These are phyloP conservation scores for Anoplopoma fimbria DNA, from an alignment of 2,113 vertebrate genomes.

Conservation along the genomic window DNA sequence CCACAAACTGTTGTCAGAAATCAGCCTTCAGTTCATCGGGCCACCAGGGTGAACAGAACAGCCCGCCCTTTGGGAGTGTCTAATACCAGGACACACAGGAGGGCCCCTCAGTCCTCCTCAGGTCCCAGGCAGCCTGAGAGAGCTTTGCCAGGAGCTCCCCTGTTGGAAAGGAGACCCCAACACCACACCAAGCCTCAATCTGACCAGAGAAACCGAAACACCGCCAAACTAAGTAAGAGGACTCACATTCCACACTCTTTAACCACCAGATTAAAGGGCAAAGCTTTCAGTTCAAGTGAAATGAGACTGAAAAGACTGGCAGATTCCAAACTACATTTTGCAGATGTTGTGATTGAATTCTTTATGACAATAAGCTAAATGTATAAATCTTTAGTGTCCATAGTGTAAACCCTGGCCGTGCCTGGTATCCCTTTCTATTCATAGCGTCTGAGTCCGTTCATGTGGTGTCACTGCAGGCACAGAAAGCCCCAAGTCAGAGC, in stretches of 20 bases:
- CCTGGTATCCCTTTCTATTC: constrained; percentile 82
- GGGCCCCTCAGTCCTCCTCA: constrained; percentile 86
- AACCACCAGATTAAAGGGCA: not conserved
- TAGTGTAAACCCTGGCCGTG: constrained; percentile 82
- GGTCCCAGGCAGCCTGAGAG: constrained; percentile 86
- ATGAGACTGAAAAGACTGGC: constrained; percentile 1
- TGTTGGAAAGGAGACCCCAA: constrained; percentile 81
- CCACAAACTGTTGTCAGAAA: constrained; percentile 45
- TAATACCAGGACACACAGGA: constrained; percentile 82
- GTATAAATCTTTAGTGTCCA: constrained; percentile 67
- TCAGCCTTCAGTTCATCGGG: constrained; percentile 33
- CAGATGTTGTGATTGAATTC: not conserved
- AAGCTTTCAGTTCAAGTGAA: not conserved
- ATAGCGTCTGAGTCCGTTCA: constrained; percentile 97
- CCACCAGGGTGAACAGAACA: constrained; percentile 80
- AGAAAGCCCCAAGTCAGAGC: constrained; percentile 87
- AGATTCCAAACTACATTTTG: not conserved
- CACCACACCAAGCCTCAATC: constrained; percentile 85
- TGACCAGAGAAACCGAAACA: constrained; percentile 87
- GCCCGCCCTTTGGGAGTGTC: constrained; percentile 75
- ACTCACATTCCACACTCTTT: constrained; percentile 11
- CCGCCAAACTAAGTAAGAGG: constrained; percentile 88
- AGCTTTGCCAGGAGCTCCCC: constrained; percentile 73
- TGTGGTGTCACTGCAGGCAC: constrained; percentile 94
- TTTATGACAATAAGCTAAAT: constrained; percentile 26